phyloP scores from a whole-genome alignment of 2,113 vertebrate species.

The Stigmatopora argus region DNA sequence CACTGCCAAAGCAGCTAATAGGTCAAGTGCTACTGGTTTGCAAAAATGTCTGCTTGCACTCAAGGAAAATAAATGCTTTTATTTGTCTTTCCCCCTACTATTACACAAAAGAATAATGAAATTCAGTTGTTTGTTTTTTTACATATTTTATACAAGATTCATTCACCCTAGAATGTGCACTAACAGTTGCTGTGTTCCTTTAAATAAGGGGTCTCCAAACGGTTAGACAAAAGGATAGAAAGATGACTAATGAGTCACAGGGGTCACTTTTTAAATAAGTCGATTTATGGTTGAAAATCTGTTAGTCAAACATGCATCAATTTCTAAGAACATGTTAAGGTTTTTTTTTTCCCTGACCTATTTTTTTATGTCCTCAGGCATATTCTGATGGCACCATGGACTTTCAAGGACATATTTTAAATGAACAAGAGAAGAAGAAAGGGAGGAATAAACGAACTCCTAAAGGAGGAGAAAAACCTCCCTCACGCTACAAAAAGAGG shows the following conservation, averaged over 20 bases:
- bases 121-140: too few relatives aligned
- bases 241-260: constrained; percentile 31
- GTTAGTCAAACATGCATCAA: neutral
- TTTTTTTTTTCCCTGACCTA: neutral
- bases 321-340: neutral
- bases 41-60: too few relatives aligned
- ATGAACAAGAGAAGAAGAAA: constrained; percentile 84
- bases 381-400: constrained; percentile 75
- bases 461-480: constrained; percentile 82
- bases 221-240: too few relatives aligned
- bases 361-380: constrained; percentile 59
- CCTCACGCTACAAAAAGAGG: constrained; percentile 88
- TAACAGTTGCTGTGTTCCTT: too few relatives aligned
- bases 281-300: constrained; percentile 24
- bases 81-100: too few relatives aligned
- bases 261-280: constrained; percentile 32
- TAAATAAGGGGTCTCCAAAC: too few relatives aligned
- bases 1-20: too few relatives aligned
- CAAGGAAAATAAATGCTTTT: too few relatives aligned
- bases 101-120: too few relatives aligned
- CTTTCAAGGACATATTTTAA: constrained; percentile 74
- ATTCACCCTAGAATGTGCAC: too few relatives aligned
- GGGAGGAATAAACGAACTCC: constrained; percentile 84
- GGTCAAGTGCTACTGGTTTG: too few relatives aligned
- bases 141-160: too few relatives aligned